Evolutionary conservation across 2,113 vertebrate species (phyloP).

Genomic region (Gymnarchus niloticus): DNA sequence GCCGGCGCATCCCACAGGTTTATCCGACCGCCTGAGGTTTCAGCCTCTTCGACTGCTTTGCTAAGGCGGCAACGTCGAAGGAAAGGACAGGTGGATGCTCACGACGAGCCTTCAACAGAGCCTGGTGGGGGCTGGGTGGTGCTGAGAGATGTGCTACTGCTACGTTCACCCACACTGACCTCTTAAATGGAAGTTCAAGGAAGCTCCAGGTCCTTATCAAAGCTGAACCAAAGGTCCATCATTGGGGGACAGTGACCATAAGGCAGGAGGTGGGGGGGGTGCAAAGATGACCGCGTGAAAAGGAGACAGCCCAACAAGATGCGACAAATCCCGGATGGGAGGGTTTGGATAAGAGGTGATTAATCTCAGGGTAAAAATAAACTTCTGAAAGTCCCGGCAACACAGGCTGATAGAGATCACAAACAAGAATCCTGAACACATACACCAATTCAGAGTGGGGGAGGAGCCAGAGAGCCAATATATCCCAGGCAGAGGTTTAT

Average conservation of each 20-base stretch:
- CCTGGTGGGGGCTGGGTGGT: neutral
- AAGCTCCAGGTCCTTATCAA: neutral
- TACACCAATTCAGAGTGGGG: slow-evolving; percentile 23
- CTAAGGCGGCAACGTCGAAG: neutral
- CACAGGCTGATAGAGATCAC: slow-evolving; percentile 4
- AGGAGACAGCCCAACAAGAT: neutral
- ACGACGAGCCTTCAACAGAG: neutral
- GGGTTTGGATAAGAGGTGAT: neutral
- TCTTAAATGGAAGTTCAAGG: neutral
- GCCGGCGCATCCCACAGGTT: neutral
- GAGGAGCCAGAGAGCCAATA: slow-evolving; percentile 26
- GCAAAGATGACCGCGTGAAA: neutral
- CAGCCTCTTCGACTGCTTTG: neutral
- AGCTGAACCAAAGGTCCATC: neutral
- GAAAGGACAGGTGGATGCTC: neutral
- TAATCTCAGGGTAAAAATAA: neutral
- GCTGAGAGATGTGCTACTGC: neutral
- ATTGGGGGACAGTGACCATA: neutral
- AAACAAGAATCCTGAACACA: slow-evolving; percentile 32
- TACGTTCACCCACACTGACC: neutral
- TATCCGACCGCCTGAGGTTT: neutral
- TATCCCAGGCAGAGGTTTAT: slow-evolving; percentile 52
- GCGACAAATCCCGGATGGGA: neutral
- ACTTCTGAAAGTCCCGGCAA: neutral
- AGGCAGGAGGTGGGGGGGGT: neutral